Evolutionary conservation across 1,140 invertebrate genomes (phyloP).

Genomic region (Drosophila micromelanica): DNA sequence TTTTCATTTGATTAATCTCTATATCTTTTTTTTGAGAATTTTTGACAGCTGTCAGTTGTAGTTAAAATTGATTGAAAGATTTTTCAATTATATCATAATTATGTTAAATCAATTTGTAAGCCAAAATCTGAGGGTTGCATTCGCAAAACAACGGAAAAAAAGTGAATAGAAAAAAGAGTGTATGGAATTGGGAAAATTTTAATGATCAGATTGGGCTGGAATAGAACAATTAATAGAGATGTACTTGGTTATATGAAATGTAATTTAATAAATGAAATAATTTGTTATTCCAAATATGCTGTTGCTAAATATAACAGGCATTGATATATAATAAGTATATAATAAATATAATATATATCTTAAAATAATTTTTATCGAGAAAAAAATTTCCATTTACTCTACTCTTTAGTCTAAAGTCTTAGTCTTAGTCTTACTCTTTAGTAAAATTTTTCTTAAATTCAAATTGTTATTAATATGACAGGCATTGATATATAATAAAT

Average conservation of each 20-base stretch:
- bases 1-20: constrained; percentile 27
- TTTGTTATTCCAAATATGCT: too few species aligned
- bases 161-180: not conserved
- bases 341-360: too few species aligned
- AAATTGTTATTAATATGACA: too few species aligned
- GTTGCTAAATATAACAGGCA: too few species aligned
- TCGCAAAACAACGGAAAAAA: not conserved
- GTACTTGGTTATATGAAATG: too few species aligned
- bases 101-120: constrained; percentile 3
- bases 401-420: too few species aligned
- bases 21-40: not conserved
- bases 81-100: constrained; percentile 34
- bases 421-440: too few species aligned
- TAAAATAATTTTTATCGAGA: too few species aligned
- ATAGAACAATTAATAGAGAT: not conserved
- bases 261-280: not conserved
- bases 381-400: too few species aligned
- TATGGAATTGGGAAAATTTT: not conserved
- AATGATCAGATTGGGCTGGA: not conserved
- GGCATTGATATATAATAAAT: too few species aligned
- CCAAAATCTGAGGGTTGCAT: not conserved
- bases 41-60: constrained; percentile 62
- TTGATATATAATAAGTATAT: too few species aligned
- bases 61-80: constrained; percentile 47
- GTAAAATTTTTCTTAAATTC: too few species aligned